These are phyloP conservation scores for Mesembrinibis cayennensis DNA, from an alignment of 2,113 vertebrate genomes.

Conservation along the genomic window DNA sequence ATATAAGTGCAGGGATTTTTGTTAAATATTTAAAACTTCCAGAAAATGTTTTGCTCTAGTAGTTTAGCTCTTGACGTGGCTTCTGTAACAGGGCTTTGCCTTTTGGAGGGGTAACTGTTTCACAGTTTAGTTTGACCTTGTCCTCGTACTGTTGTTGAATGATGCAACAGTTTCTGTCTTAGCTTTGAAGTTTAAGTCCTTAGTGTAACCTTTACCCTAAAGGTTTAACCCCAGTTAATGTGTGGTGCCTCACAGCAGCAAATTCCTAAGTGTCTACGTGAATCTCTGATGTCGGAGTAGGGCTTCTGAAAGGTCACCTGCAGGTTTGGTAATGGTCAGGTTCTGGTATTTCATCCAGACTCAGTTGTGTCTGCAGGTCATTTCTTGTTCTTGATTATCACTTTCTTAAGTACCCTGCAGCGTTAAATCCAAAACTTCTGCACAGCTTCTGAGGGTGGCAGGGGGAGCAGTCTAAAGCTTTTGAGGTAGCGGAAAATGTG, in stretches of 20 bases:
- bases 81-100: not conserved
- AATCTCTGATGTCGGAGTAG: not conserved
- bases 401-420: not conserved
- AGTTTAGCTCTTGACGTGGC: not conserved
- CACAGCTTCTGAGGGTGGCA: fast-evolving
- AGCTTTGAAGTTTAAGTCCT: not conserved
- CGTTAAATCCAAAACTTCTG: not conserved
- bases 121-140: not conserved
- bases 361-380: not conserved
- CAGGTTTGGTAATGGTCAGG: not conserved
- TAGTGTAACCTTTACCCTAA: not conserved
- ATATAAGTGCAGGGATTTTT: fast-evolving
- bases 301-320: not conserved
- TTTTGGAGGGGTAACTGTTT: not conserved
- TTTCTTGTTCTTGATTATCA: not conserved
- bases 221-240: not conserved
- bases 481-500: not conserved
- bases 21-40: not conserved
- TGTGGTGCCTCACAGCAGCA: not conserved
- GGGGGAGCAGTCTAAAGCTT: not conserved
- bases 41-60: not conserved
- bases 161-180: not conserved
- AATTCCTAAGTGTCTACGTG: not conserved
- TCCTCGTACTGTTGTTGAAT: not conserved
- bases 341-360: not conserved